Conservation (phyloP, 2,113 vertebrate species). For the Elachura formosa region DNA sequence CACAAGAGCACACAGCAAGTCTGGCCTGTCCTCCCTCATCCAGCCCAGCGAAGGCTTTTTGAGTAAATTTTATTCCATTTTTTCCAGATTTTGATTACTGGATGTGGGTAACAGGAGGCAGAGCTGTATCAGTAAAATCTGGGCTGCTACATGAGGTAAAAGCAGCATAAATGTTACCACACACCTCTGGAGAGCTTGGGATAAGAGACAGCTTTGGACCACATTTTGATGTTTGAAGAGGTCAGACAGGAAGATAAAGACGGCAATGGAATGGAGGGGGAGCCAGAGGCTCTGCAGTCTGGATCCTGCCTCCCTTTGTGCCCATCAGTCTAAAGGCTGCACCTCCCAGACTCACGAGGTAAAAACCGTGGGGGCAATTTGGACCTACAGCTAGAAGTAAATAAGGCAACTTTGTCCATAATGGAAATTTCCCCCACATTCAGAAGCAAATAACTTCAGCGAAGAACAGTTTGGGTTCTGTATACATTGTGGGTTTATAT, state of each 20-base stretch:
- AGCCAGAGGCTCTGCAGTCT: background rate
- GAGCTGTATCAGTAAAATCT: background rate
- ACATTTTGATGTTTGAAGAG: background rate
- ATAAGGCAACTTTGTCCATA: background rate
- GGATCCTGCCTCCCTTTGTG: background rate
- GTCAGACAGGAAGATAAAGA: background rate
- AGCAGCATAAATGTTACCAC: fast-evolving
- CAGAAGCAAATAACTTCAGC: background rate
- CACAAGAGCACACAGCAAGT: background rate
- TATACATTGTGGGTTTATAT: background rate
- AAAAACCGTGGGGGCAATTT: background rate
- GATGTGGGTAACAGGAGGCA: background rate
- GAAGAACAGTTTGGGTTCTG: background rate
- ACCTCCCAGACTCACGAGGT: background rate
- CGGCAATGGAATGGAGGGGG: background rate
- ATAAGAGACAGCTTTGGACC: background rate
- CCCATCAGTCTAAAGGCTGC: background rate
- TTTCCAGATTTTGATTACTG: background rate
- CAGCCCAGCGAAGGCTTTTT: background rate
- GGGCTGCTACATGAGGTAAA: background rate
- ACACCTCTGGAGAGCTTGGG: background rate
- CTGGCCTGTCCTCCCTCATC: background rate
- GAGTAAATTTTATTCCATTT: background rate
- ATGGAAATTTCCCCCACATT: background rate
- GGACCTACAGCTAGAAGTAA: background rate